phyloP scores from a whole-genome alignment of 1,140 invertebrate genomes.

The Apolygus lucorum region DNA sequence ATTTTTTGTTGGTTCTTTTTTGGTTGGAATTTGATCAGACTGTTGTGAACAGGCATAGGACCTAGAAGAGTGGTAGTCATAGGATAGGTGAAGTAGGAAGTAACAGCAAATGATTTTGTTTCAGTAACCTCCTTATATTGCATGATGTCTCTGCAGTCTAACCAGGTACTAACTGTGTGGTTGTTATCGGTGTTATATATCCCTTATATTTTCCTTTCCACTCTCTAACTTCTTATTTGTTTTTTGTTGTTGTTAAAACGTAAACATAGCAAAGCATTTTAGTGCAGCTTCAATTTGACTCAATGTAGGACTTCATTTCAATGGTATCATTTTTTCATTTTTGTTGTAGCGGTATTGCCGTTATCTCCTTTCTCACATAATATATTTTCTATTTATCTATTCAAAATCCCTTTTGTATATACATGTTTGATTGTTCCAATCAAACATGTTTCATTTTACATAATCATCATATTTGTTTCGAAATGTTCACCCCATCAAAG shows the following conservation, averaged over 20 bases:
- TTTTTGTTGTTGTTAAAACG: neutral
- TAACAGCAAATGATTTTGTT: slow-evolving; percentile 36
- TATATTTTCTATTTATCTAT: too few relatives aligned
- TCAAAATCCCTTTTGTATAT: too few relatives aligned
- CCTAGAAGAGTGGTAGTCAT: slow-evolving; percentile 28
- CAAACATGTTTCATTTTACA: too few relatives aligned
- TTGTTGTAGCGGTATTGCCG: neutral
- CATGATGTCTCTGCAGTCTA: slow-evolving; percentile 38
- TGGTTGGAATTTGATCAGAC: too few relatives aligned
- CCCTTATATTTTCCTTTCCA: slow-evolving; percentile 3
- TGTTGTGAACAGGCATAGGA: slow-evolving; percentile 17
- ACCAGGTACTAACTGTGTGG: slow-evolving; percentile 35
- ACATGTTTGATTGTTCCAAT: too few relatives aligned
- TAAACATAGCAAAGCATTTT: slow-evolving; percentile 23
- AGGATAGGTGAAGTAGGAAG: slow-evolving; percentile 28
- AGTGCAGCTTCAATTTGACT: slow-evolving; percentile 19
- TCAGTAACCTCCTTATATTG: slow-evolving; percentile 37
- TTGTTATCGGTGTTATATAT: slow-evolving; percentile 30
- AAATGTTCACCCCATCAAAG: too few relatives aligned
- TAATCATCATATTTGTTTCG: too few relatives aligned
- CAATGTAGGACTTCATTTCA: neutral
- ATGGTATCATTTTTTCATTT: neutral
- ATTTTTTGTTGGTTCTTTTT: too few relatives aligned
- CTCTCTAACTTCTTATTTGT: neutral
- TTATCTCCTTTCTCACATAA: neutral